Percentiles rank a stretch among this genome's conserved stretches.
Evolutionary conservation across 2,888 invertebrate species (phyloP).

Genomic region (Oligia fasciuncula): DNA sequence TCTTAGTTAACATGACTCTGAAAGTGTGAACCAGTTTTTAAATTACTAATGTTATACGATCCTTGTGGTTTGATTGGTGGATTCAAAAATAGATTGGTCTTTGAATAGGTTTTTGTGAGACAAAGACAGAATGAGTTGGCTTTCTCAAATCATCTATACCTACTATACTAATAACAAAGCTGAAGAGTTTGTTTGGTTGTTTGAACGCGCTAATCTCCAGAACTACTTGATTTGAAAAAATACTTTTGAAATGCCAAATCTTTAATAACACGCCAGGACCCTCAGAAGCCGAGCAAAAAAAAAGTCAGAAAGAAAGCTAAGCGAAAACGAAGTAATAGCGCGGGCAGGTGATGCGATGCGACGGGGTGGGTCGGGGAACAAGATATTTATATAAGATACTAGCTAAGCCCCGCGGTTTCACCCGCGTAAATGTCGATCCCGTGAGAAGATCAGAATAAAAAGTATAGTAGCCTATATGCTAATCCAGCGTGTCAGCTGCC

Average conservation of each 20-base stretch:
- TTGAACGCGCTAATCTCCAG: not conserved
- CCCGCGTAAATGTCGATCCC: too few relatives aligned
- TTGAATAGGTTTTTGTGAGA: conserved; percentile 28
- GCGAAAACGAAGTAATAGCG: not conserved
- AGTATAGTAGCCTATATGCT: too few relatives aligned
- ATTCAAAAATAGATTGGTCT: conserved; percentile 35
- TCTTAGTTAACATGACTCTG: conserved; percentile 55
- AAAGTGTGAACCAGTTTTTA: conserved; percentile 56
- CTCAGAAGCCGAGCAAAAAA: not conserved
- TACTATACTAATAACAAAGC: not conserved
- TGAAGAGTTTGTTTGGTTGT: not conserved
- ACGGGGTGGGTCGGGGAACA: not conserved
- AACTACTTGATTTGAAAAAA: not conserved
- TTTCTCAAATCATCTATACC: conserved; percentile 11
- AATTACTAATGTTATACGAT: conserved; percentile 43
- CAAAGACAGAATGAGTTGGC: conserved; percentile 6
- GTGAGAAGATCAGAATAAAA: too few relatives aligned
- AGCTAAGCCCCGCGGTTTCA: too few relatives aligned
- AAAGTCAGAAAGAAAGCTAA: not conserved
- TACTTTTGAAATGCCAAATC: not conserved
- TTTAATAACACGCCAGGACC: not conserved
- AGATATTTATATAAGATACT: not conserved
- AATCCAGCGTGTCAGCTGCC: too few relatives aligned
- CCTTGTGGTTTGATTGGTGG: conserved; percentile 32
- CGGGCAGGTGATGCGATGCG: not conserved